Evolutionary conservation across 2,888 invertebrate species (phyloP), one percentile per base, ranked within the genome.

Genomic region (Yponomeuta evonymella): DNA sequence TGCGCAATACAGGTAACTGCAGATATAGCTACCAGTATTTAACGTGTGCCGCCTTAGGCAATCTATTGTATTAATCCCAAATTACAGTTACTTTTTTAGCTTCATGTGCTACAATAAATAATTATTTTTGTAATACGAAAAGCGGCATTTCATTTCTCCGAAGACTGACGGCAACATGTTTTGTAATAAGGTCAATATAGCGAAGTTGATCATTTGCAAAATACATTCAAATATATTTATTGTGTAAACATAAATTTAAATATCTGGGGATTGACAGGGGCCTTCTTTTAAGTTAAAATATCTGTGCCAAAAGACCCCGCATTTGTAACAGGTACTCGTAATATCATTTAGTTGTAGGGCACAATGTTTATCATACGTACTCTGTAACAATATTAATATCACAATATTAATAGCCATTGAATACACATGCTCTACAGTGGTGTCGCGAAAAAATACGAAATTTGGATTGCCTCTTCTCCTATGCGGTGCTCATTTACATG

Each of bases 401-500:
- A 15, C 11, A 58, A 12, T 58, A 15, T 15, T 58, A 58, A 15
- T 15, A 15, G 43, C 8, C 43, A 43, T 43, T 43, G 43, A 43
- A 43, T 33, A 43, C 1, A 43, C 9, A 43, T 43, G 43, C 43
- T 5, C 8, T 15, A 12, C 12, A 15, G 51, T 12, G 1, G 51
- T 58, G 12, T 58, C 5, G 51, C 12, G 51, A 15, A 58, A 58
- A 58, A 58, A 15, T 15, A 58, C 51, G 48, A 69, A 71, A 69
- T 72, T 67, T 29, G 62, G 67, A 71, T 72, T 69, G 69, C 87
- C 84, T 83, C 87, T 85, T 84, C 82, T 82, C 80, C 79, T 81
- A 82, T 77, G 83, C 81, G 69, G 77, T 79, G 84, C 88, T 92
- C 89, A 91, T 91, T 92, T 91, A 89, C 90, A 92, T 92, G 90